phyloP scores from a whole-genome alignment of 2,888 invertebrate species.

The Amphipyra berbera region DNA sequence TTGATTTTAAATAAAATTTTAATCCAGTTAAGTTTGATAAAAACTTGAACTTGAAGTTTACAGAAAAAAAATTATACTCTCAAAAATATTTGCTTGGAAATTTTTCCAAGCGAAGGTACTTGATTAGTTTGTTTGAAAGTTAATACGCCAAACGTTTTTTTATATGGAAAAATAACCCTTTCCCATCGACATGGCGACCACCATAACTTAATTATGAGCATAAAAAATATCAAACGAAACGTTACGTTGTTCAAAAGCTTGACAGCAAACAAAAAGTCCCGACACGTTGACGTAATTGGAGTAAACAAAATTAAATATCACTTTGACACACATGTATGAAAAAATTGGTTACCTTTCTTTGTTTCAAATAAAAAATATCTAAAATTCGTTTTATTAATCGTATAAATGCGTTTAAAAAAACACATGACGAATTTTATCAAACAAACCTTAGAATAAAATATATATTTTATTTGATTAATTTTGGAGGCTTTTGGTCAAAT shows the following conservation, averaged over 20 bases:
- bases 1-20: too few relatives aligned
- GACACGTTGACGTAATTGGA: conserved; percentile 37
- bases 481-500: too few relatives aligned
- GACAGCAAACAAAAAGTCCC: conserved; percentile 18
- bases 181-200: conserved; percentile 9
- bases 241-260: conserved; percentile 24
- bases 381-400: too few relatives aligned
- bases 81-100: not conserved
- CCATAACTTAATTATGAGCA: conserved; percentile 34
- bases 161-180: conserved; percentile 3
- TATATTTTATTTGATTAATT: too few relatives aligned
- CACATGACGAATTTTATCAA: too few relatives aligned
- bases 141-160: not conserved
- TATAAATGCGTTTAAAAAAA: too few relatives aligned
- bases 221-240: conserved; percentile 33
- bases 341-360: not conserved
- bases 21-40: too few relatives aligned
- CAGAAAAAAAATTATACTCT: too few relatives aligned
- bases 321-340: conserved; percentile 7
- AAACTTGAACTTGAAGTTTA: too few relatives aligned
- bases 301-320: conserved; percentile 34
- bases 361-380: not conserved
- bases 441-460: too few relatives aligned
- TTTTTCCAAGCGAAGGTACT: not conserved
- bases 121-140: conserved; percentile 1